Conservation (phyloP, 2,797 vertebrate genomes). For the Alectoris magna region DNA sequence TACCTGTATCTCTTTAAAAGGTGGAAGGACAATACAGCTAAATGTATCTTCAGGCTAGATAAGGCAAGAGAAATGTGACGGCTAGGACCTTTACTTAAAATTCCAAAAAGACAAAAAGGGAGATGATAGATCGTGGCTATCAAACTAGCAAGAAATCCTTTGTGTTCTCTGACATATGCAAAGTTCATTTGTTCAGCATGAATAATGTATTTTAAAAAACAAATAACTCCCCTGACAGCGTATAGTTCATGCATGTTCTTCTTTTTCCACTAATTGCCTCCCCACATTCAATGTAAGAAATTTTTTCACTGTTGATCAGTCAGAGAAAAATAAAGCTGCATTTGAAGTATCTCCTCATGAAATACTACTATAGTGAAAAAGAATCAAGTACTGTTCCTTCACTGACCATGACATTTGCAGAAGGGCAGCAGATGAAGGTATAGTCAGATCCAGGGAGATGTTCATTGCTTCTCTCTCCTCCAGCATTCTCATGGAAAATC, state of each 20-base stretch:
- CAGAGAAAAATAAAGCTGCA: not conserved
- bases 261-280: not conserved
- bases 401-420: not conserved
- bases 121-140: not conserved
- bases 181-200: not conserved
- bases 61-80: not conserved
- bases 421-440: not conserved
- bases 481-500: not conserved
- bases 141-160: not conserved
- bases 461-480: not conserved
- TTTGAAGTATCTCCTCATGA: not conserved
- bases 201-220: not conserved
- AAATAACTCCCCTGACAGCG: not conserved
- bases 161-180: not conserved
- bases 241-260: not conserved
- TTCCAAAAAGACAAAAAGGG: not conserved
- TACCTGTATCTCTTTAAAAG: not conserved
- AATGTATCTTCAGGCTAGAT: not conserved
- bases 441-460: not conserved
- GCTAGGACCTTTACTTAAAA: not conserved
- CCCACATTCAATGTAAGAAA: not conserved
- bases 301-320: not conserved
- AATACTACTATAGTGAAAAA: not conserved
- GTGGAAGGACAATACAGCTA: not conserved
- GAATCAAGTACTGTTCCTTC: not conserved